A percentile compares a stretch with the other conserved stretches of the same genome.
These are phyloP conservation scores for Polyommatus icarus DNA, from an alignment of 2,888 invertebrate genomes.

Conservation along the genomic window DNA sequence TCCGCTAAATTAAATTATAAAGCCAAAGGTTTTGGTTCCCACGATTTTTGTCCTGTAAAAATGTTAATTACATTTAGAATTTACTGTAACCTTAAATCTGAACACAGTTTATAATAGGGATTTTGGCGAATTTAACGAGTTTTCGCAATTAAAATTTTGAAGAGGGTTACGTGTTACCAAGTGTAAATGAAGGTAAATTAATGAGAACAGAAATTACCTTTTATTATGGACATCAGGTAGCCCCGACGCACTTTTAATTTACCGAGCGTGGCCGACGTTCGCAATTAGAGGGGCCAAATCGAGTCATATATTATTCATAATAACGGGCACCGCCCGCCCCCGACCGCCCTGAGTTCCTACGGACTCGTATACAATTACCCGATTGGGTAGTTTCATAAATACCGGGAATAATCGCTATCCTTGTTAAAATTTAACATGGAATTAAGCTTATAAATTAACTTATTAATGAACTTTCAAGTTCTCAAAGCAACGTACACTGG, in stretches of 20 bases:
- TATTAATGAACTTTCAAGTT: not conserved
- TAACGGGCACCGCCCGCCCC: not conserved
- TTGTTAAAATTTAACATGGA: not conserved
- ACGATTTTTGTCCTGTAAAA: not conserved
- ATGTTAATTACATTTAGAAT: not conserved
- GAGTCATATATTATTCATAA: constrained; percentile 28
- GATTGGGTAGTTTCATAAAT: not conserved
- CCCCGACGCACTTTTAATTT: constrained; percentile 23
- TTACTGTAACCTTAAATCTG: not conserved
- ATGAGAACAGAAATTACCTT: constrained; percentile 10
- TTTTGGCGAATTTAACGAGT: not conserved
- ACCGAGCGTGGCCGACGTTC: not conserved
- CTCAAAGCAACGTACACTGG: not conserved
- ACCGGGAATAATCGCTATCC: not conserved
- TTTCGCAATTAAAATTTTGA: constrained; percentile 3
- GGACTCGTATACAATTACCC: not conserved
- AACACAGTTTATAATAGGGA: not conserved
- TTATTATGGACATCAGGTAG: constrained; percentile 13
- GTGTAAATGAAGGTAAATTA: constrained; percentile 22
- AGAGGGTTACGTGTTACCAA: not conserved
- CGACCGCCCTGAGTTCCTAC: not conserved
- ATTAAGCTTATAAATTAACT: not conserved
- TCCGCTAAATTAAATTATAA: not conserved
- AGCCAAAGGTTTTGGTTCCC: not conserved
- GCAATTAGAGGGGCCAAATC: constrained; percentile 28